These are phyloP conservation scores for Scaeva pyrastri DNA, from an alignment of 2,888 invertebrate genomes.

Conservation along the genomic window DNA sequence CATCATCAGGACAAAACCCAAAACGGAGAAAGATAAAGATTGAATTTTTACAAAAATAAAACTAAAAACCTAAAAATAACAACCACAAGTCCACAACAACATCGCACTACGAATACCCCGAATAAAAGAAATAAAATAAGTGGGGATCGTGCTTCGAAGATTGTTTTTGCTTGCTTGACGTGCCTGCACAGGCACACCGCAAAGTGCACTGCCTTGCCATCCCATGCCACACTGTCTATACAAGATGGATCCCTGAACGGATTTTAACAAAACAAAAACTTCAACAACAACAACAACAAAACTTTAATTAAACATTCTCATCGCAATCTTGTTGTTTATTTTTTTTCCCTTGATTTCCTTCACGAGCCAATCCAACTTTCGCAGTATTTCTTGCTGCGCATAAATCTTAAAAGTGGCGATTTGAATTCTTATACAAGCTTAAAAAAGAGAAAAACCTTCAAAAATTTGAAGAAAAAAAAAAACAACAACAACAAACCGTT, in stretches of 20 bases:
- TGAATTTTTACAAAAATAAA: conserved; percentile 57
- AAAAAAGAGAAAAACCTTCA: conserved; percentile 59
- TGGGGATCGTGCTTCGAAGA: conserved; percentile 18
- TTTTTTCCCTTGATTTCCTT: conserved; percentile 1
- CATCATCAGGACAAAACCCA: conserved; percentile 35
- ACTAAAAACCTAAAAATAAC: conserved; percentile 55
- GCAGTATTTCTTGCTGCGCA: conserved; percentile 20
- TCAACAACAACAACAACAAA: conserved; percentile 3
- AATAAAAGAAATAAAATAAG: neutral
- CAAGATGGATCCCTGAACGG: conserved; percentile 42
- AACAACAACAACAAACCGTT: conserved; percentile 42
- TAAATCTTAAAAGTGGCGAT: conserved; percentile 1
- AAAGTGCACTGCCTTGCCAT: too few species aligned
- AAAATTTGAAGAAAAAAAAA: conserved; percentile 39
- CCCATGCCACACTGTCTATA: conserved; percentile 62
- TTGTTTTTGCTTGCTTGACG: conserved; percentile 19
- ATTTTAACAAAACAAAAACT: conserved; percentile 8
- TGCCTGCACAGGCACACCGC: neutral
- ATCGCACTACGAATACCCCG: conserved; percentile 3
- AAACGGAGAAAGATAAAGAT: conserved; percentile 54
- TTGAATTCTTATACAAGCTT: conserved; percentile 13
- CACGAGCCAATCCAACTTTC: conserved; percentile 57
- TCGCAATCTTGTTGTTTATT: conserved; percentile 15
- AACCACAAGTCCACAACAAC: neutral
- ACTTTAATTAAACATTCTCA: conserved; percentile 47